Conservation (phyloP, 2,113 vertebrate species). For the Psilopsiagon aymara region DNA sequence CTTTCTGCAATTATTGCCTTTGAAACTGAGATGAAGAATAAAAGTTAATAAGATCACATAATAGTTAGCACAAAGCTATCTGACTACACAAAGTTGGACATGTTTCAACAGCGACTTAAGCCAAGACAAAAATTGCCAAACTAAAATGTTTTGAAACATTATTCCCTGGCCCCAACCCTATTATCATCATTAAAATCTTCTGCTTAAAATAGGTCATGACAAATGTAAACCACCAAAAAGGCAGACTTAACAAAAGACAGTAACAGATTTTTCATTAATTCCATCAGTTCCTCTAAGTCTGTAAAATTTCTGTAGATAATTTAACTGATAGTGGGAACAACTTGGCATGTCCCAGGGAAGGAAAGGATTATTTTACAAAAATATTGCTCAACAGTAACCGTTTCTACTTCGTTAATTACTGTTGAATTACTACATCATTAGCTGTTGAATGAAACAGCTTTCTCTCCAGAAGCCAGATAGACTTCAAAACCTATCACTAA, state of each 20-base stretch:
- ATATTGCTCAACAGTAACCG: not conserved
- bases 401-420: not conserved
- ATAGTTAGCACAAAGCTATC: not conserved
- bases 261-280: not conserved
- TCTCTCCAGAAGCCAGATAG: not conserved
- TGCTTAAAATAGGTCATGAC: not conserved
- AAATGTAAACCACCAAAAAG: not conserved
- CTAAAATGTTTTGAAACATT: not conserved
- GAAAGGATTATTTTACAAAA: not conserved
- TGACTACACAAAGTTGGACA: not conserved
- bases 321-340: not conserved
- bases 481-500: not conserved
- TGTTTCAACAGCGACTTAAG: not conserved
- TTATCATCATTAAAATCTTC: not conserved
- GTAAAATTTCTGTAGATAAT: not conserved
- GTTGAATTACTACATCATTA: not conserved
- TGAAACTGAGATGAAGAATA: not conserved
- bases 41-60: not conserved
- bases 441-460: not conserved
- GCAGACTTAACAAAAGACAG: not conserved
- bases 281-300: not conserved
- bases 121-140: not conserved
- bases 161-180: not conserved
- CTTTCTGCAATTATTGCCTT: not conserved
- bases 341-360: not conserved